Evolutionary conservation across 1,140 invertebrate genomes (phyloP).

Genomic region (Diachasmimorpha longicaudata): DNA sequence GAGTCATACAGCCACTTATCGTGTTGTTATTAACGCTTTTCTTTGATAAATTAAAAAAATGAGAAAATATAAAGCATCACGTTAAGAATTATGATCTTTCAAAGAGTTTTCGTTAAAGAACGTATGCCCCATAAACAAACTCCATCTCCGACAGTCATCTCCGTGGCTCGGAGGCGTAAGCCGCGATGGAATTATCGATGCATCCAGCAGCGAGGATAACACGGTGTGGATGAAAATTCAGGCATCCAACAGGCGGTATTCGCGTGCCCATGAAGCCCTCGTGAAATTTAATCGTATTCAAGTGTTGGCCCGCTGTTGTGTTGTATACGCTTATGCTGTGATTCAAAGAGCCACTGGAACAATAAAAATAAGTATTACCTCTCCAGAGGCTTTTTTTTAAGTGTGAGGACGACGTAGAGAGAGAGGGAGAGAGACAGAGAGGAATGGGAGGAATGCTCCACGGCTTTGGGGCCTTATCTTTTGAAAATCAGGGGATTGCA

Average conservation of each 20-base stretch:
- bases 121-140: slow-evolving; percentile 33
- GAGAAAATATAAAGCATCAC: background rate
- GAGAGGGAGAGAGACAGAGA: no score
- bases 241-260: slow-evolving; percentile 82
- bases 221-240: slow-evolving; percentile 86
- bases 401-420: no score
- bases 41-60: no score
- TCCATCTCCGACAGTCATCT: slow-evolving; percentile 70
- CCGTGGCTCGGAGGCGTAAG: slow-evolving; percentile 73
- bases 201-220: slow-evolving; percentile 79
- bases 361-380: slow-evolving; percentile 34
- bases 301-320: slow-evolving; percentile 70
- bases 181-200: slow-evolving; percentile 77
- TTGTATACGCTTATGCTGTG: slow-evolving; percentile 83
- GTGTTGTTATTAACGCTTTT: no score
- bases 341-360: slow-evolving; percentile 78
- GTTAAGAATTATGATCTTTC: background rate
- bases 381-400: slow-evolving; percentile 8
- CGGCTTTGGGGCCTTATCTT: background rate
- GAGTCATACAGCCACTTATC: background rate
- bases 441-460: background rate
- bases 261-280: slow-evolving; percentile 91
- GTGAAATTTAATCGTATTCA: slow-evolving; percentile 83
- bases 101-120: slow-evolving; percentile 26
- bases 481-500: background rate